Conservation (phyloP, 2,888 invertebrate species). For the Volucella inflata region DNA sequence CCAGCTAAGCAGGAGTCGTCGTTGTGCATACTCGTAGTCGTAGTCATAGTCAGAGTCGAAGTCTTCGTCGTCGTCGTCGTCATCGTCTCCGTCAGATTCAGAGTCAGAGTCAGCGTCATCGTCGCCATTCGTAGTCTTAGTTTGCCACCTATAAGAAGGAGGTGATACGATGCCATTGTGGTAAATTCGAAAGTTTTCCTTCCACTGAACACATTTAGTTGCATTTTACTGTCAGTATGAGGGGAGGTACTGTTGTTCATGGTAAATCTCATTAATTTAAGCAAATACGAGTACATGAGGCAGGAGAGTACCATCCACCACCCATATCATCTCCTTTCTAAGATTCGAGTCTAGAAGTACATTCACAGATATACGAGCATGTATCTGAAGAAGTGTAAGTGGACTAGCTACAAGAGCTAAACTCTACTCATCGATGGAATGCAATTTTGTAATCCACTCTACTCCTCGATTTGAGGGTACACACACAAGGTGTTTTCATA, state of each 20-base stretch:
- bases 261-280: constrained; percentile 76
- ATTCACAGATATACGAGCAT: too few relatives aligned
- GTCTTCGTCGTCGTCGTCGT: too few relatives aligned
- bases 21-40: neutral
- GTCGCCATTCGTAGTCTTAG: neutral
- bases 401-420: constrained; percentile 11
- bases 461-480: constrained; percentile 66
- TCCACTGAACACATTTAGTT: constrained; percentile 49
- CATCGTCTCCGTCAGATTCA: too few relatives aligned
- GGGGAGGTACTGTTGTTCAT: constrained; percentile 53
- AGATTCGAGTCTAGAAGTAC: too few relatives aligned
- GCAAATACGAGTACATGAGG: constrained; percentile 67
- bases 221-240: constrained; percentile 23
- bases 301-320: constrained; percentile 6
- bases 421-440: constrained; percentile 68
- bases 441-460: constrained; percentile 71
- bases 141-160: constrained; percentile 25
- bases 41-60: too few relatives aligned
- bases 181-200: constrained; percentile 67
- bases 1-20: constrained; percentile 38
- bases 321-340: too few relatives aligned
- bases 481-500: constrained; percentile 68
- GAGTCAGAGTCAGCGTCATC: constrained; percentile 25
- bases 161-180: constrained; percentile 42
- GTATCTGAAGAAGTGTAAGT: neutral